These are phyloP conservation scores for Cerastis leucographa DNA, from an alignment of 2,888 invertebrate genomes.

Conservation along the genomic window DNA sequence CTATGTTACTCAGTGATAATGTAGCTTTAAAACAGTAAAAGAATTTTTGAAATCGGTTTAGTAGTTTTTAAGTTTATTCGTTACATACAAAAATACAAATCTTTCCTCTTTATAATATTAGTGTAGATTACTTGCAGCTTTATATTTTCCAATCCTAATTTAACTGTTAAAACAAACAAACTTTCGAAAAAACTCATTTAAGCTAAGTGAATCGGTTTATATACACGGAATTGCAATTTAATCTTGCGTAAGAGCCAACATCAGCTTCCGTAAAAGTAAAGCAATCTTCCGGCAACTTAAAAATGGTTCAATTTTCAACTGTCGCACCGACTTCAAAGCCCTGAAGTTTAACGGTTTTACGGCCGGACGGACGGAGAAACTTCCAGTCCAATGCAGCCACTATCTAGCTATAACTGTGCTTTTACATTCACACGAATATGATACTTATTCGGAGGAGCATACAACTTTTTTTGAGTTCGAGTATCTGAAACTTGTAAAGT, in stretches of 20 bases:
- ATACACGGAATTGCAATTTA: constrained; percentile 31
- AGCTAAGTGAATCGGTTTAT: constrained; percentile 16
- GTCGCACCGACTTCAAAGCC: constrained; percentile 66
- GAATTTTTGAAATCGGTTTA: too few relatives aligned
- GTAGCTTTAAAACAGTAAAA: too few relatives aligned
- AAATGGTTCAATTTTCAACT: constrained; percentile 65
- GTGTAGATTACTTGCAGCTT: background rate
- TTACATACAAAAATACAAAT: too few relatives aligned
- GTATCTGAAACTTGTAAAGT: constrained; percentile 27
- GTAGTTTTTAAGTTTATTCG: too few relatives aligned
- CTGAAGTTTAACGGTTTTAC: constrained; percentile 69
- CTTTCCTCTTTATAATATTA: too few relatives aligned
- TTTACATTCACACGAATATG: constrained; percentile 43
- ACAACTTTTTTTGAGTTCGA: constrained; percentile 24
- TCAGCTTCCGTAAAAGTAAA: constrained; percentile 42
- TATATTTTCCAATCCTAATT: background rate
- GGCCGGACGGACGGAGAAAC: constrained; percentile 53
- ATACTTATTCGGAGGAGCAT: constrained; percentile 36
- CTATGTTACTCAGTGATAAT: too few relatives aligned
- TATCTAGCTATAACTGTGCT: constrained; percentile 37
- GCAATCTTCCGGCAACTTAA: constrained; percentile 54
- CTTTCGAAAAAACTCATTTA: background rate
- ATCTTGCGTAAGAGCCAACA: constrained; percentile 29
- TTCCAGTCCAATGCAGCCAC: constrained; percentile 52
- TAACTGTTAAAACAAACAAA: background rate